phyloP scores from a whole-genome alignment of 1,140 invertebrate species.

The Bombyx mori region ASM3026992v2 NC_085119.1:11141001-11141500 shows the following conservation, averaged over 20 bases:
- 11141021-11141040: too few relatives aligned
- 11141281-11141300: constrained; percentile 39
- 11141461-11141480: constrained; percentile 65
- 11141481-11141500: constrained; percentile 14
- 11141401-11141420: constrained; percentile 48
- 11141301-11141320: constrained; percentile 62
- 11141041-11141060: too few relatives aligned
- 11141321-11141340: constrained; percentile 68
- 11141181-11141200: too few relatives aligned
- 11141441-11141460: constrained; percentile 69
- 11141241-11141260: constrained; percentile 44
- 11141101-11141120: too few relatives aligned
- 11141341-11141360: constrained; percentile 66
- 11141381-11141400: constrained; percentile 41
- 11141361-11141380: constrained; percentile 71
- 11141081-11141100: too few relatives aligned
- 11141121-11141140: too few relatives aligned
- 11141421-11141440: constrained; percentile 72
- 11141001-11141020: too few relatives aligned
- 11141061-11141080: too few relatives aligned
- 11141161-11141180: too few relatives aligned
- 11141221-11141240: constrained; percentile 29
- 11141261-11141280: constrained; percentile 51
- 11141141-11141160: too few relatives aligned
- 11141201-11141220: constrained; percentile 16